phyloP scores from a whole-genome alignment of 2,888 invertebrate genomes.

The Sceliomorpha sp. region DNA sequence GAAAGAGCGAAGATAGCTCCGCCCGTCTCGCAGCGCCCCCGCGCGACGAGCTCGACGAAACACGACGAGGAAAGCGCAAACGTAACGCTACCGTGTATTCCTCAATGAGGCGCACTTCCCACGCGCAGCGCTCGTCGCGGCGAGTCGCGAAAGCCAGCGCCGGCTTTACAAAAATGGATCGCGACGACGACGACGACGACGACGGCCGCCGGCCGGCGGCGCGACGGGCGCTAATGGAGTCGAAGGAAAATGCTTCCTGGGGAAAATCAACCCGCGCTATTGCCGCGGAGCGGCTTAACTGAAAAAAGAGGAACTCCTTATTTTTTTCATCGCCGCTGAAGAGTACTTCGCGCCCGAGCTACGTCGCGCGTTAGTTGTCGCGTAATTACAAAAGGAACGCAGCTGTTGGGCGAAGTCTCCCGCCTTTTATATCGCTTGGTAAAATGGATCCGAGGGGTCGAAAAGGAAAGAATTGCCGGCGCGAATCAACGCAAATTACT shows the following conservation, averaged over 20 bases:
- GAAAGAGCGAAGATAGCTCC: too few species aligned
- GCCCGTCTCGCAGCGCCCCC: too few species aligned
- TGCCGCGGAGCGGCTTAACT: slow-evolving; percentile 71
- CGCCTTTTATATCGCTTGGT: slow-evolving; percentile 48
- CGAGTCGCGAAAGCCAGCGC: too few species aligned
- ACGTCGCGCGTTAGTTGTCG: slow-evolving; percentile 59
- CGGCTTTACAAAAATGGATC: too few species aligned
- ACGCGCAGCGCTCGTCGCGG: too few species aligned
- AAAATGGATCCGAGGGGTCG: slow-evolving; percentile 53
- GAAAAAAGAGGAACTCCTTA: slow-evolving; percentile 79
- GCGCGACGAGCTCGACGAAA: too few species aligned
- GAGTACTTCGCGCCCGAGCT: slow-evolving; percentile 67
- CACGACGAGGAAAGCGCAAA: too few species aligned
- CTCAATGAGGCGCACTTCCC: too few species aligned
- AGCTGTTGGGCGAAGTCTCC: slow-evolving; percentile 48
- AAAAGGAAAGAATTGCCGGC: slow-evolving; percentile 30
- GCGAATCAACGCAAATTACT: slow-evolving; percentile 38
- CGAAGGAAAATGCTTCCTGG: slow-evolving; percentile 62
- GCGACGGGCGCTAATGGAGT: slow-evolving; percentile 71
- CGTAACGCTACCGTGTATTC: too few species aligned
- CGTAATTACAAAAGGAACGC: slow-evolving; percentile 62
- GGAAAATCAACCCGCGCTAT: slow-evolving; percentile 63
- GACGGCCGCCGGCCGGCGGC: too few species aligned
- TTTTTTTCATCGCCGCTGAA: slow-evolving; percentile 73
- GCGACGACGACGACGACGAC: too few species aligned